A percentile compares a stretch with the other conserved stretches of the same genome.
These are phyloP conservation scores for Enteromius argenteus DNA, from an alignment of 2,797 vertebrate genomes.

Conservation along the genomic window DNA sequence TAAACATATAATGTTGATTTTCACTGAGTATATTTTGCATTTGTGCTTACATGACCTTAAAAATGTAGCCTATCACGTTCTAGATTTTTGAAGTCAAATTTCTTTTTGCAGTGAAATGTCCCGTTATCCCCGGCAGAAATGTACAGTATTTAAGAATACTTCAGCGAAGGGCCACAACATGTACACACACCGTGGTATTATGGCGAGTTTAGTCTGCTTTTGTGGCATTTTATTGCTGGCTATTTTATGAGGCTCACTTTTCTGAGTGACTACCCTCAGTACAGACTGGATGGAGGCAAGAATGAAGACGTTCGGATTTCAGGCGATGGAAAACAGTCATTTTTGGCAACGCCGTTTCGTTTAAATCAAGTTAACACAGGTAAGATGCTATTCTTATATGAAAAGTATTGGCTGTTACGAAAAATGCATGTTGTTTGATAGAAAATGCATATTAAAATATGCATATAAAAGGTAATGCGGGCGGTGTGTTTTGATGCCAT, in stretches of 20 bases:
- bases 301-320: slow-evolving; percentile 61
- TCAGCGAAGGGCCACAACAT: slow-evolving; percentile 82
- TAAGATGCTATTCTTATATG: slow-evolving; percentile 1
- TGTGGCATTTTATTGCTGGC: slow-evolving; percentile 99
- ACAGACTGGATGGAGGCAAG: slow-evolving; percentile 60
- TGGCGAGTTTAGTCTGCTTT: slow-evolving; percentile 94
- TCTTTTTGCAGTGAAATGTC: background rate
- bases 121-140: slow-evolving; percentile 85
- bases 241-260: slow-evolving; percentile 95
- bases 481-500: slow-evolving; percentile 43
- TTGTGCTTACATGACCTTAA: background rate
- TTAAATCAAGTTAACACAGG: slow-evolving; percentile 4
- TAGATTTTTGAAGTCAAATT: background rate
- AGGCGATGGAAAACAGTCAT: background rate
- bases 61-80: background rate
- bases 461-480: slow-evolving; percentile 81
- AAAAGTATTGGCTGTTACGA: background rate
- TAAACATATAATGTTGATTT: background rate
- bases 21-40: background rate
- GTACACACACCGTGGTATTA: slow-evolving; percentile 83
- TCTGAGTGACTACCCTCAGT: slow-evolving; percentile 89
- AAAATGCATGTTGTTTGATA: background rate
- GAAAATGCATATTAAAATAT: background rate
- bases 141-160: slow-evolving; percentile 86
- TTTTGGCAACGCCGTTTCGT: background rate